Conservation (phyloP, 1,140 invertebrate genomes). For the Micrasema minimum region DNA sequence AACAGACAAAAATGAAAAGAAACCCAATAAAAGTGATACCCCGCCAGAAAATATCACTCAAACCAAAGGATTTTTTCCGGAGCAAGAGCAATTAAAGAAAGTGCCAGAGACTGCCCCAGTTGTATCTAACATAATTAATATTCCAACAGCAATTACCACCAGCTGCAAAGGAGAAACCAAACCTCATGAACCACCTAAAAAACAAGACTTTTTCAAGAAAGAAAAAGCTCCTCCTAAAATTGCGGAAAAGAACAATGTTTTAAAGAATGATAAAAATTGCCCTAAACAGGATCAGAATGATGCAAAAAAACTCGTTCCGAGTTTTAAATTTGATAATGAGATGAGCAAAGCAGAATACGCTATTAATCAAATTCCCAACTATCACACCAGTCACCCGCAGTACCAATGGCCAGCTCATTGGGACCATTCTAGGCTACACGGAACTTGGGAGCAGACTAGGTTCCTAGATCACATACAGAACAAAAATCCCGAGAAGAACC, state of each 20-base stretch:
- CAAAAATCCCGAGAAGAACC: slow-evolving; percentile 63
- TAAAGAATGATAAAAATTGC: slow-evolving; percentile 64
- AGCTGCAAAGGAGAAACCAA: slow-evolving; percentile 62
- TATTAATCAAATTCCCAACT: slow-evolving; percentile 71
- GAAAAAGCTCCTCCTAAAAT: slow-evolving; percentile 62
- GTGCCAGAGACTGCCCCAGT: slow-evolving; percentile 61
- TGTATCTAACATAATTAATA: slow-evolving; percentile 64
- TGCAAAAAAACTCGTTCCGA: slow-evolving; percentile 65
- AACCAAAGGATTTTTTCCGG: slow-evolving; percentile 65
- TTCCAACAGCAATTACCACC: slow-evolving; percentile 50
- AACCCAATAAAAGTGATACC: slow-evolving; percentile 58
- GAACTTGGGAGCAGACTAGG: slow-evolving; percentile 64
- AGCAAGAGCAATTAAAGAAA: slow-evolving; percentile 59
- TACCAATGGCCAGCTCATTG: slow-evolving; percentile 71
- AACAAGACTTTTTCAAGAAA: slow-evolving; percentile 67
- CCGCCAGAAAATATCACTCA: slow-evolving; percentile 57
- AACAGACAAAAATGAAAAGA: slow-evolving; percentile 64
- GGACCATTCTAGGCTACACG: slow-evolving; percentile 66
- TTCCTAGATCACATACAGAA: slow-evolving; percentile 58
- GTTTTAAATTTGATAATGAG: slow-evolving; percentile 68
- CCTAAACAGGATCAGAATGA: slow-evolving; percentile 63
- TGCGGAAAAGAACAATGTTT: slow-evolving; percentile 59
- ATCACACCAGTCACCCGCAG: slow-evolving; percentile 69
- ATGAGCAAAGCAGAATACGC: slow-evolving; percentile 66
- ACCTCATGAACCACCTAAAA: slow-evolving; percentile 61